Evolutionary conservation across 2,888 invertebrate genomes (phyloP).

Genomic region (Resseliella maxima): DNA sequence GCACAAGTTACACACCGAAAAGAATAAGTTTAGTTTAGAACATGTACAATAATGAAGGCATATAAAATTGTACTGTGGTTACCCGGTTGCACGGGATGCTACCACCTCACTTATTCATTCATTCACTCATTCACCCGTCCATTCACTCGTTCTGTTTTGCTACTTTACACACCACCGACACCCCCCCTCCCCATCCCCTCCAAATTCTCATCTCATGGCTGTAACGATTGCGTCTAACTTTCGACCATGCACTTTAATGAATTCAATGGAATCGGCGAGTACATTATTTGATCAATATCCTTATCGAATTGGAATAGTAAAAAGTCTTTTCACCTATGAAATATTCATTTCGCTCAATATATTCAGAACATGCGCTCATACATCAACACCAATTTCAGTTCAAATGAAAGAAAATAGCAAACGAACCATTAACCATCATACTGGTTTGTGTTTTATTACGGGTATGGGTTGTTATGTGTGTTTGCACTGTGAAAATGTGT

Average conservation of each 20-base stretch:
- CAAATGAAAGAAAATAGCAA: background rate
- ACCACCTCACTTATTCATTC: background rate
- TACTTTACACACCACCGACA: too few species aligned
- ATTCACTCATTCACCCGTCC: background rate
- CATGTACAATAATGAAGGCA: background rate
- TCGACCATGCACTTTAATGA: slow-evolving; percentile 20
- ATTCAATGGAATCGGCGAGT: background rate
- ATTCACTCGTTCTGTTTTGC: too few species aligned
- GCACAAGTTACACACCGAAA: background rate
- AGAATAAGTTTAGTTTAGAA: background rate
- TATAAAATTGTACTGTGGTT: slow-evolving; percentile 21
- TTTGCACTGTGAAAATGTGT: too few species aligned
- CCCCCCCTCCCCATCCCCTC: too few species aligned
- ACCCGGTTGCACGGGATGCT: background rate
- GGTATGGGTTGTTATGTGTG: background rate
- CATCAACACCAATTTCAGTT: background rate
- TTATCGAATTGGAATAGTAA: background rate
- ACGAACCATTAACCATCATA: background rate
- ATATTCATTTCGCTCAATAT: slow-evolving; percentile 30
- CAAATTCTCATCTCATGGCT: too few species aligned
- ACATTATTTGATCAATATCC: slow-evolving; percentile 44
- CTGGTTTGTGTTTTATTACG: background rate
- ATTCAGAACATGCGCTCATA: slow-evolving; percentile 39
- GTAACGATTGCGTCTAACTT: too few species aligned
- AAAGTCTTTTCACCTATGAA: slow-evolving; percentile 42